Percentiles rank a stretch among this genome's conserved stretches.
Conservation (phyloP, 2,797 vertebrate genomes). For the Acropternis orthonyx region DNA sequence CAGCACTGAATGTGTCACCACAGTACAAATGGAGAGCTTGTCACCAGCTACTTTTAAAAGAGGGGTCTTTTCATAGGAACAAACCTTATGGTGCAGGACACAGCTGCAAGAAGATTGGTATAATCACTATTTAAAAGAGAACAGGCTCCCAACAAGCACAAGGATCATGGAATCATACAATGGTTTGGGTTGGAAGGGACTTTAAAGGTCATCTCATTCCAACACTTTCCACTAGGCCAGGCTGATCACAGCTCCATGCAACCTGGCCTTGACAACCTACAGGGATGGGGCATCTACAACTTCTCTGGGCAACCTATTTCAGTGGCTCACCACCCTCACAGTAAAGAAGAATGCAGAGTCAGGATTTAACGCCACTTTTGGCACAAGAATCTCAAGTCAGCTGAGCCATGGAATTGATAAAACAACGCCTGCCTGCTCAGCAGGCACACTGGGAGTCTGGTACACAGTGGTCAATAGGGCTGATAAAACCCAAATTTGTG, state of each 20-base stretch:
- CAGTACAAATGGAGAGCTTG: neutral
- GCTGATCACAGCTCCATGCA: neutral
- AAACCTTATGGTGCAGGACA: neutral
- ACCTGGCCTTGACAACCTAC: no score
- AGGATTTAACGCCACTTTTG: neutral
- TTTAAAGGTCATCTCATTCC: rapidly evolving
- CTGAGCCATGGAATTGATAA: neutral
- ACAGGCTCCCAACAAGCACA: neutral
- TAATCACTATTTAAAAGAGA: neutral
- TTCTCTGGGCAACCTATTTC: neutral
- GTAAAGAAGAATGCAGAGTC: neutral
- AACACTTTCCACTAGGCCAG: neutral
- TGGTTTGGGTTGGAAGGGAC: rapidly evolving
- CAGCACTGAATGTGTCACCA: neutral
- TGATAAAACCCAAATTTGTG: neutral
- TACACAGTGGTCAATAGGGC: rapidly evolving
- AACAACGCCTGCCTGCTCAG: neutral
- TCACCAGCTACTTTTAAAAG: neutral
- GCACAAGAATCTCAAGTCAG: neutral
- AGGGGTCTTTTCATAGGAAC: neutral
- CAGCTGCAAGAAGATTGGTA: neutral
- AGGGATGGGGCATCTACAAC: neutral
- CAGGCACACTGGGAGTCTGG: neutral
- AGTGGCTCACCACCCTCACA: rapidly evolving
- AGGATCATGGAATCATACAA: neutral